Percentiles rank a stretch among this genome's conserved stretches.
These are phyloP conservation scores for Cheilosia scutellata DNA, from an alignment of 2,888 invertebrate genomes.

Conservation along the genomic window DNA sequence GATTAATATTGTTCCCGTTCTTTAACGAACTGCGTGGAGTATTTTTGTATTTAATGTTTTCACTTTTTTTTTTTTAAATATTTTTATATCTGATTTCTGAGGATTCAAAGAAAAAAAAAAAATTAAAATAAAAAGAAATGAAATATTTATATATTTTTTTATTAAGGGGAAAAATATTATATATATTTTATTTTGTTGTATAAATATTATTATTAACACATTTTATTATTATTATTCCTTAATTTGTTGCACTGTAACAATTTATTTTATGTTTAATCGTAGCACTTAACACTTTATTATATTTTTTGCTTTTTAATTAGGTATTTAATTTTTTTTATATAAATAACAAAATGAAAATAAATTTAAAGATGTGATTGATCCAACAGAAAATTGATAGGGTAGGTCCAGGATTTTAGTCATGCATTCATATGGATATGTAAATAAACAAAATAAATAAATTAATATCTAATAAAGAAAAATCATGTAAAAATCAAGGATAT, in stretches of 20 bases:
- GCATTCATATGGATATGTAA: conserved; percentile 6
- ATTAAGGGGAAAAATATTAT: not conserved
- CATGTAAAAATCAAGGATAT: conserved; percentile 1
- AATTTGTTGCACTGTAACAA: not conserved
- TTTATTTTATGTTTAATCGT: no score
- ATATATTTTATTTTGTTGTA: not conserved
- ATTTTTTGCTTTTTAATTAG: not conserved
- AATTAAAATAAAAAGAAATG: not conserved
- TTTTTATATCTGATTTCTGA: conserved; percentile 15
- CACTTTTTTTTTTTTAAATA: conserved; percentile 22
- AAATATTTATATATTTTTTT: conserved; percentile 9
- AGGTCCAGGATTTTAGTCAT: conserved; percentile 29
- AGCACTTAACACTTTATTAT: no score
- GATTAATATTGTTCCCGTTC: conserved; percentile 28
- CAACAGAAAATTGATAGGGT: conserved; percentile 17
- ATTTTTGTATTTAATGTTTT: conserved; percentile 18
- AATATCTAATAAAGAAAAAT: not conserved
- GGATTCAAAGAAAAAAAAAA: conserved; percentile 1
- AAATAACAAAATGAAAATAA: conserved; percentile 6
- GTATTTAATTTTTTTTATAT: not conserved
- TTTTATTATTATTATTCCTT: conserved; percentile 14
- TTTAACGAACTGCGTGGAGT: conserved; percentile 30
- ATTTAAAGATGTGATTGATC: conserved; percentile 7
- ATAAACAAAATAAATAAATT: not conserved
- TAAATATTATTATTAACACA: conserved; percentile 9